Percentiles rank a stretch among this genome's conserved stretches.
Evolutionary conservation across 2,888 invertebrate species (phyloP).

Genomic region (Drosophila borealis): DNA sequence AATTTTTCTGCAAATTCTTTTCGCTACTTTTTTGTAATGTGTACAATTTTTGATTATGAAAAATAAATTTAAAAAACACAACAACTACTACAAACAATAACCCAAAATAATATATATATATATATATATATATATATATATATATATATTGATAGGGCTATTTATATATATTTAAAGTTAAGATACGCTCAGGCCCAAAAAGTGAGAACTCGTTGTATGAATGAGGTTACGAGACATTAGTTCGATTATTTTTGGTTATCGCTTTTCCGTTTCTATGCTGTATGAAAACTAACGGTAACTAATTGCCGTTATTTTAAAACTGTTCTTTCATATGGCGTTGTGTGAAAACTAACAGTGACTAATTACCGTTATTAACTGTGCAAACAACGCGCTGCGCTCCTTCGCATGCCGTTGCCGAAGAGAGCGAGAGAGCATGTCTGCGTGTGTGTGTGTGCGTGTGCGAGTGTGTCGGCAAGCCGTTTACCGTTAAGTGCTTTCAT

Average conservation of each 20-base stretch:
- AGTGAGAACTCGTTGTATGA: conserved; percentile 10
- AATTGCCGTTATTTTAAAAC: neutral
- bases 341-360: conserved; percentile 1
- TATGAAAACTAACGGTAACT: conserved; percentile 3
- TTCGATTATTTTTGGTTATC: neutral
- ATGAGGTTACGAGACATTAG: neutral
- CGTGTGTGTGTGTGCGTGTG: conserved; percentile 25
- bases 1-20: conserved; percentile 36
- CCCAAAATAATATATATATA: conserved; percentile 8
- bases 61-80: conserved; percentile 8
- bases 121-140: conserved; percentile 5
- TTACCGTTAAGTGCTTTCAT: conserved; percentile 18
- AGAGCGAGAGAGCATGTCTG: conserved; percentile 50
- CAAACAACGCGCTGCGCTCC: conserved; percentile 37
- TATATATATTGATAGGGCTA: conserved; percentile 19
- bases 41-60: conserved; percentile 39
- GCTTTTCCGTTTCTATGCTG: conserved; percentile 2
- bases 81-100: conserved; percentile 21
- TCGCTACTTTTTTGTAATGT: conserved; percentile 58
- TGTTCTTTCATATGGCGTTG: neutral
- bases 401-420: conserved; percentile 34
- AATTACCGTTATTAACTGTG: conserved; percentile 16
- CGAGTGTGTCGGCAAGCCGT: conserved; percentile 13
- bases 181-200: neutral
- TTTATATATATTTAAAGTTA: conserved; percentile 20